These are phyloP conservation scores for Dolichallabes microphthalmus DNA, from an alignment of 2,113 vertebrate species.

Conservation along the genomic window DNA sequence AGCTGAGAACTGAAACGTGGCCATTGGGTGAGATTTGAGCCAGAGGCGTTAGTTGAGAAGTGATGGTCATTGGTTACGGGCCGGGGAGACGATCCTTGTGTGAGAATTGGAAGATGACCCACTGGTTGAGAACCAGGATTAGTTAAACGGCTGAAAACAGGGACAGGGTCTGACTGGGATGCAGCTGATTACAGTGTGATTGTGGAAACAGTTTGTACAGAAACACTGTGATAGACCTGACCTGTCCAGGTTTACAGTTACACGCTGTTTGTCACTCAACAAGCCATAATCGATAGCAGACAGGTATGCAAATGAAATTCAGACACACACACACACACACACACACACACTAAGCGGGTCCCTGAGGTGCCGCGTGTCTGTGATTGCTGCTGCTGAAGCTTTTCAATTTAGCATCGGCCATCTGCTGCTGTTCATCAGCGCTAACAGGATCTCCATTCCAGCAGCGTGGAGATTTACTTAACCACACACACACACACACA, in stretches of 20 bases:
- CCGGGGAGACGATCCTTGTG: neutral
- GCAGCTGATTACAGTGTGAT: neutral
- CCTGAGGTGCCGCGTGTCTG: constrained; percentile 48
- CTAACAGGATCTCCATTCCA: constrained; percentile 64
- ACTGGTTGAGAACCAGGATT: neutral
- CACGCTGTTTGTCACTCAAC: neutral
- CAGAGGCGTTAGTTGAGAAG: neutral
- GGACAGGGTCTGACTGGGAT: neutral
- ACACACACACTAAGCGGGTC: constrained; percentile 18
- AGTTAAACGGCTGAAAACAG: neutral
- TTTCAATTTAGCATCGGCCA: constrained; percentile 51
- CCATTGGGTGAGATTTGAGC: neutral
- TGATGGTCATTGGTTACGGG: neutral
- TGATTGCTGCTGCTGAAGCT: constrained; percentile 49
- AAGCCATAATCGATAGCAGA: neutral
- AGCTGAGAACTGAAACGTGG: neutral
- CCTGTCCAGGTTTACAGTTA: neutral
- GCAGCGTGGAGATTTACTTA: constrained; percentile 50
- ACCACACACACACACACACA: constrained; percentile 45
- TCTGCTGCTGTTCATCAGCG: constrained; percentile 56
- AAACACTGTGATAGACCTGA: neutral
- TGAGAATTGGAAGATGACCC: neutral
- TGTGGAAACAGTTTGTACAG: neutral
- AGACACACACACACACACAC: constrained; percentile 55
- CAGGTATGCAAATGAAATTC: constrained; percentile 61